Evolutionary conservation across 2,797 vertebrate genomes (phyloP).

Genomic region (Sebastes trivittatus): DNA sequence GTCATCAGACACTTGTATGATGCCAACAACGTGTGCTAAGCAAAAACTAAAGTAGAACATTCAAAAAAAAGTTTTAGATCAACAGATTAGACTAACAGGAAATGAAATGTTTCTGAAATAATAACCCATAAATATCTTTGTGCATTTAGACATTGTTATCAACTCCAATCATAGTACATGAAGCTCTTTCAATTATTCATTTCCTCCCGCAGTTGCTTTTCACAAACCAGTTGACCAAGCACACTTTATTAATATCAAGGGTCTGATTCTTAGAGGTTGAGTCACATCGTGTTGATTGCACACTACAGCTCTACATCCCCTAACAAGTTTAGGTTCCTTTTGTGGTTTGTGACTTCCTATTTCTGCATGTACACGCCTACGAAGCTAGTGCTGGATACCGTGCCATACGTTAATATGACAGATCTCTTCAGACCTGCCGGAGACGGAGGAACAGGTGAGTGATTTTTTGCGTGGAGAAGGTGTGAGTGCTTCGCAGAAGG

Average conservation of each 20-base stretch:
- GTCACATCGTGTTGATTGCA: neutral
- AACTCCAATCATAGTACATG: neutral
- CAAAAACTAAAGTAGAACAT: neutral
- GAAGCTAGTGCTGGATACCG: neutral
- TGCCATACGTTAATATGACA: neutral
- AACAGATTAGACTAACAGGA: neutral
- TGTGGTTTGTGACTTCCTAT: constrained; percentile 57
- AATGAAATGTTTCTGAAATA: neutral
- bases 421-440: neutral
- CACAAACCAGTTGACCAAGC: neutral
- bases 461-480: neutral
- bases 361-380: neutral
- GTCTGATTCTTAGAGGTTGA: neutral
- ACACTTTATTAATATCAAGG: neutral
- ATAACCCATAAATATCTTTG: neutral
- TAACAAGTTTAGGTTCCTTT: constrained; percentile 27
- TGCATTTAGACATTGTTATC: neutral
- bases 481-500: neutral
- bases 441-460: constrained; percentile 10
- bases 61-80: neutral
- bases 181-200: neutral
- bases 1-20: neutral
- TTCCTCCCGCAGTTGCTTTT: neutral
- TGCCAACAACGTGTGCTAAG: neutral
- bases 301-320: neutral